Base-by-base conservation (phyloP, 2,797 vertebrate genomes). In the Pseudocheirus occidentalis region DNA sequence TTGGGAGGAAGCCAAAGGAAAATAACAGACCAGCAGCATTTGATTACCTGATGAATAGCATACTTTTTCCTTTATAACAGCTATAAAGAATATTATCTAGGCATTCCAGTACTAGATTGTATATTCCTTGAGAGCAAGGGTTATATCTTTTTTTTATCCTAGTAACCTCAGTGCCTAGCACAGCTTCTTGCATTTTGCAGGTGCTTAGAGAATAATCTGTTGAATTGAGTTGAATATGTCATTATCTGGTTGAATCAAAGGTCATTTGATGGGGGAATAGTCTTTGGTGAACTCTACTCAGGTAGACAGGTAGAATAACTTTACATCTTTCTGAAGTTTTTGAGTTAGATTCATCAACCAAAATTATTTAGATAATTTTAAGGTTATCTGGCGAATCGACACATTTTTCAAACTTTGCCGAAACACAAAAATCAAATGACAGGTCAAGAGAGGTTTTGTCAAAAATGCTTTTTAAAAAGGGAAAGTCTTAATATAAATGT, bases 401-500 rank as follows among this genome's bases (percentile, higher is more conserved):
- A 29, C n/a, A 40, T 73, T 73, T n/a, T 40, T 73, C 16, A 73
- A 73, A 40, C n/a, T 73, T 73, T 73, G 21, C 18, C 66, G 40
- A 40, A 16, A 73, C 6, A 21, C 66, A 73, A 73, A 73, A 73
- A 73, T 66, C n/a, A 40, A 73, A 40, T 40, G 5, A 18, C 6
- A 73, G 5, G n/a, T 73, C 66, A 73, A 73, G n/a, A 40, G n/a
- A 96, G 57, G 14, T 90, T 52, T 92, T 94, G 31, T 18, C 58
- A 94, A 93, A 55, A 1, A 5, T 13, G 5, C n/a, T 73, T 73
- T 73, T 56, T 57, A 90, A 91, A 94, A 95, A 81, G 1, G 21
- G 31, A 91, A 50, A 58, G 56, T 92, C 92, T 94, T 54, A 55
- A 96, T 93, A n/a, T n/a, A n/a, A n/a, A n/a, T 94, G 31, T 18